These are phyloP conservation scores for Leptarthrus brevirostris DNA, from an alignment of 2,888 invertebrate species.

Conservation along the genomic window DNA sequence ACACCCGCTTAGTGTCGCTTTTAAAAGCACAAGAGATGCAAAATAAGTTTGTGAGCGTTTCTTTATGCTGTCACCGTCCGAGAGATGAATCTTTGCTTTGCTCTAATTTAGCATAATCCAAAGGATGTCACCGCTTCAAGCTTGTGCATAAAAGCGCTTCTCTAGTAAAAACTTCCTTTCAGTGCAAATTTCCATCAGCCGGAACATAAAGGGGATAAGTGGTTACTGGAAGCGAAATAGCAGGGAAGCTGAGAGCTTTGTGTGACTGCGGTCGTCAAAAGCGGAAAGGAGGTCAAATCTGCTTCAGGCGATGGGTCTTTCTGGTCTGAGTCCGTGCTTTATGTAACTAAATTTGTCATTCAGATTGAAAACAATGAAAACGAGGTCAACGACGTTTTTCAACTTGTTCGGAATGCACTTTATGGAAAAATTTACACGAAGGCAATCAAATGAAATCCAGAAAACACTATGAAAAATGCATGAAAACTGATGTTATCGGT, in stretches of 20 bases:
- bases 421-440: not conserved
- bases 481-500: conserved; percentile 25
- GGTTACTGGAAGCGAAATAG: conserved; percentile 36
- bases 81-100: conserved; percentile 17
- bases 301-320: not conserved
- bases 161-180: conserved; percentile 26
- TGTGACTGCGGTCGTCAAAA: conserved; percentile 29
- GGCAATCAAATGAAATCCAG: conserved; percentile 15
- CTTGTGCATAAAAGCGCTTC: conserved; percentile 32
- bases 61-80: conserved; percentile 11
- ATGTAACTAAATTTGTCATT: conserved; percentile 44
- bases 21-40: not conserved
- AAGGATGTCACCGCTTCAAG: conserved; percentile 41
- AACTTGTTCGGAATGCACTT: conserved; percentile 5
- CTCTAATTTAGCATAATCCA: conserved; percentile 49
- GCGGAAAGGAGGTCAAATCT: conserved; percentile 30
- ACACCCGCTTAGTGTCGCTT: not conserved
- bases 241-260: conserved; percentile 12
- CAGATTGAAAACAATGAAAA: conserved; percentile 32
- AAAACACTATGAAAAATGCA: conserved; percentile 1
- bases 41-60: conserved; percentile 27
- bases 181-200: conserved; percentile 25
- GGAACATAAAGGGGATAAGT: conserved; percentile 21
- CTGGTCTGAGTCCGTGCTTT: not conserved
- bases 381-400: conserved; percentile 24